phyloP scores from a whole-genome alignment of 2,113 vertebrate genomes.

The Esox niger region DNA sequence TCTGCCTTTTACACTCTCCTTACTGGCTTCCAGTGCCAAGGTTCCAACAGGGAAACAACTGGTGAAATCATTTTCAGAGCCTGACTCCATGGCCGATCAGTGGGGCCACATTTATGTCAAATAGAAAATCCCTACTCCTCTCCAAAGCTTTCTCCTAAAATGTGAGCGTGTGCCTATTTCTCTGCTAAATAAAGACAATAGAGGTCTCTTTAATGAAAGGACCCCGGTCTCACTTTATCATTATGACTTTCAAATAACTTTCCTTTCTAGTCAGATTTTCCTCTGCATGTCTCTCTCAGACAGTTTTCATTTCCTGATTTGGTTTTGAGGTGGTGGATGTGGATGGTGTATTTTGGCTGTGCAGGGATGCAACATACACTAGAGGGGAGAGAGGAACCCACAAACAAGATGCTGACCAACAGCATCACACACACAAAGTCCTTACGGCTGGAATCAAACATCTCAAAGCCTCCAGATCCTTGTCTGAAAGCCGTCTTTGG shows the following conservation, averaged over 20 bases:
- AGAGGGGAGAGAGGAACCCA: conserved; percentile 14
- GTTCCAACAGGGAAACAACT: too few species aligned
- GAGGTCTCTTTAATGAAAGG: too few species aligned
- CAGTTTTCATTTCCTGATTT: conserved; percentile 57
- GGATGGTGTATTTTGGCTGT: conserved; percentile 53
- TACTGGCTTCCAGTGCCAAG: too few species aligned
- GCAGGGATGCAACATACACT: conserved; percentile 7
- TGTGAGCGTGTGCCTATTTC: too few species aligned
- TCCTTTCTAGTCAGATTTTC: conserved; percentile 51
- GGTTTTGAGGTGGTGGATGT: conserved; percentile 31
- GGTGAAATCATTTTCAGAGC: too few species aligned
- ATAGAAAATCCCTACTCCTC: too few species aligned
- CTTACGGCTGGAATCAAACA: conserved; percentile 10
- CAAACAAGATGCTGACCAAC: conserved; percentile 43
- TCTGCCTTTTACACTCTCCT: not conserved
- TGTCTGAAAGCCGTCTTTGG: not conserved
- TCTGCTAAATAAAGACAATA: too few species aligned
- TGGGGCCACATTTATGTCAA: too few species aligned
- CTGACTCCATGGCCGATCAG: too few species aligned
- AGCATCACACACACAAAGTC: not conserved
- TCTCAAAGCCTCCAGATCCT: not conserved
- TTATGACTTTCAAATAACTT: conserved; percentile 19
- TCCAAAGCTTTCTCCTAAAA: too few species aligned
- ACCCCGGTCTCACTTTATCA: conserved; percentile 20
- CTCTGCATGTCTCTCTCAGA: conserved; percentile 34